phyloP scores from a whole-genome alignment of 2,797 vertebrate species.

The Triplophysa yarkandensis region DNA sequence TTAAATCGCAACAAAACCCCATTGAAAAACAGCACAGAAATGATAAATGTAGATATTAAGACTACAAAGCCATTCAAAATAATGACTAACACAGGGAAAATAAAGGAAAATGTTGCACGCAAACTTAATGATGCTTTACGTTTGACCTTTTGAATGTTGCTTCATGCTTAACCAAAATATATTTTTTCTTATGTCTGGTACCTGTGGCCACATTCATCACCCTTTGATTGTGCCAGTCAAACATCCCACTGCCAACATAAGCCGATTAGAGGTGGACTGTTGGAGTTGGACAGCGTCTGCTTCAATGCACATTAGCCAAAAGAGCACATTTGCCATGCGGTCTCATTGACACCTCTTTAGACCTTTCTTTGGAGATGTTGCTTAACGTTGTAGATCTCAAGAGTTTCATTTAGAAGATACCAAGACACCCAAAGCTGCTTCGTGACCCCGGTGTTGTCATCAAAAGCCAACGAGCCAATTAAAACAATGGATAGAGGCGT shows the following conservation, averaged over 20 bases:
- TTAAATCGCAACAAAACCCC: neutral
- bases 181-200: slow-evolving; percentile 49
- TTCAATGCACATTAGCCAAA: slow-evolving; percentile 69
- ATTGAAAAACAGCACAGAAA: neutral
- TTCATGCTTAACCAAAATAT: slow-evolving; percentile 43
- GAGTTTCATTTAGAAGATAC: slow-evolving; percentile 35
- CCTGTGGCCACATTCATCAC: slow-evolving; percentile 66
- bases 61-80: neutral
- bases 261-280: slow-evolving; percentile 79
- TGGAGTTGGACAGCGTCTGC: slow-evolving; percentile 79
- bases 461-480: slow-evolving; percentile 29
- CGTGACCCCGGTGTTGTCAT: slow-evolving; percentile 25
- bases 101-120: slow-evolving; percentile 8
- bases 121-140: slow-evolving; percentile 30
- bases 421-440: neutral
- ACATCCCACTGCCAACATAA: slow-evolving; percentile 75
- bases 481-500: slow-evolving; percentile 28
- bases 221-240: slow-evolving; percentile 72
- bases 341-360: slow-evolving; percentile 63
- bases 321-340: slow-evolving; percentile 54
- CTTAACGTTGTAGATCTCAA: slow-evolving; percentile 59
- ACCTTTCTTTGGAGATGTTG: slow-evolving; percentile 65
- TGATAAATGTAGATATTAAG: neutral
- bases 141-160: slow-evolving; percentile 31
- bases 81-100: slow-evolving; percentile 26